Evolutionary conservation across 2,113 vertebrate genomes (phyloP).

Genomic region (Scomber scombrus): DNA sequence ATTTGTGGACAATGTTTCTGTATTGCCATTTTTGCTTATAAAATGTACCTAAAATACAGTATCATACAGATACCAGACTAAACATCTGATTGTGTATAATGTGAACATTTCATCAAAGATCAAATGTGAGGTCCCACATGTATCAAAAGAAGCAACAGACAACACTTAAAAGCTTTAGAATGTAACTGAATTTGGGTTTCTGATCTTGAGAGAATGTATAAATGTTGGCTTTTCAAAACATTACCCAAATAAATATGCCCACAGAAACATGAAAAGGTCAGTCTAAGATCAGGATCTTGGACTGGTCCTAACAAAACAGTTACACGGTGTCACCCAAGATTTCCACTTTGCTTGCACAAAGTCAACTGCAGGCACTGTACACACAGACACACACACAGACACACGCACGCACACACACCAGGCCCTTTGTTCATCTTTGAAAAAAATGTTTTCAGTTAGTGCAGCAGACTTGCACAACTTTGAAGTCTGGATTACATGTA

Average conservation of each 20-base stretch:
- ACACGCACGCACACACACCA: background rate
- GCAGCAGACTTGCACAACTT: conserved; percentile 22
- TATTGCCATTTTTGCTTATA: background rate
- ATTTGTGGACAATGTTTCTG: background rate
- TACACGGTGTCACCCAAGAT: conserved; percentile 52
- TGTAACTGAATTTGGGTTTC: background rate
- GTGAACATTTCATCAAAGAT: no score
- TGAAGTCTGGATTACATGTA: conserved; percentile 14
- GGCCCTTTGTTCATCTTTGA: conserved; percentile 6
- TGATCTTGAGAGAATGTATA: conserved; percentile 19
- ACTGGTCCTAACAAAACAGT: conserved; percentile 49
- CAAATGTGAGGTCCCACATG: no score
- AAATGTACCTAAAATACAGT: background rate
- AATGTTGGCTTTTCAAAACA: conserved; percentile 32
- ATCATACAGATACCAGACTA: background rate
- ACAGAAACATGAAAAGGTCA: conserved; percentile 51
- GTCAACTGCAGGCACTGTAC: conserved; percentile 37
- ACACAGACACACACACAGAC: conserved; percentile 83
- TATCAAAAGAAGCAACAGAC: background rate
- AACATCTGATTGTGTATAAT: background rate
- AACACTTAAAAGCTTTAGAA: background rate
- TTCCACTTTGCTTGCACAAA: conserved; percentile 44
- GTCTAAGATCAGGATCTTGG: conserved; percentile 35
- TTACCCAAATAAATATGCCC: conserved; percentile 57
- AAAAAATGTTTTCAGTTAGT: conserved; percentile 31